Evolutionary conservation across 2,113 vertebrate species (phyloP), one percentile per base, ranked within the genome.

Genomic region (Lepus europaeus): DNA sequence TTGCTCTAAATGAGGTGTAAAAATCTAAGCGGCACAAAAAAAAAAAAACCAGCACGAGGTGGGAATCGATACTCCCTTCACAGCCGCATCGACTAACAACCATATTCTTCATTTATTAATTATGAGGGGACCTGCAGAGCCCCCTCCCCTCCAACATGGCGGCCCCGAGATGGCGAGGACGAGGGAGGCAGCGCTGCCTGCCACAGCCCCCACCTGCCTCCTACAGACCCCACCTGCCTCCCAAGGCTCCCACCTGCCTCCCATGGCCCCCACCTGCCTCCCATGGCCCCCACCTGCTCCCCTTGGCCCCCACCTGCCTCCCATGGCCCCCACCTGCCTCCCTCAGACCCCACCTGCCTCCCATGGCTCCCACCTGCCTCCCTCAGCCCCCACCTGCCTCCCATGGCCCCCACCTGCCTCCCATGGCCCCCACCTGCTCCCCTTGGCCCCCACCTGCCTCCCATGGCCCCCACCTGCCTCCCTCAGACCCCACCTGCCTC

Each of bases 41-140:
- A 80, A 20, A 73, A 81, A 97, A 98, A 97, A 98, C 97, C 97
- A 97, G 97, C 90, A 87, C 61, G 94, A 87, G 97, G 97, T 95
- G 95, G 96, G 90, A 92, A 98, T 98, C 98, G 91, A 99, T 99
- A 98, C 87, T 97, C 98, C 97, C 98, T 98, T 98, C 98, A 98
- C 98, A 98, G 98, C 97, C 97, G 96, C 98, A 98, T 98, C 98
- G 98, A 99, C 98, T 98, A 99, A 99, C 98, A 98, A 98, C 98
- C 98, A 98, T 33, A 98, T 98, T 98, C 98, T 98, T 98, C 98
- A 98, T 33, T 98, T 99, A 99, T 99, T 99, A 99, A 99, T 99
- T 99, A 99, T 98, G 98, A 98, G 98, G 98, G 98, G 97, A 98
- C 98, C 98, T 98, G 98, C 97, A 94, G 97, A 97, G 95, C 33